Percentiles rank a stretch among this genome's conserved stretches.
Evolutionary conservation across 2,888 invertebrate genomes (phyloP).

Genomic region (Bedellia somnulentella): DNA sequence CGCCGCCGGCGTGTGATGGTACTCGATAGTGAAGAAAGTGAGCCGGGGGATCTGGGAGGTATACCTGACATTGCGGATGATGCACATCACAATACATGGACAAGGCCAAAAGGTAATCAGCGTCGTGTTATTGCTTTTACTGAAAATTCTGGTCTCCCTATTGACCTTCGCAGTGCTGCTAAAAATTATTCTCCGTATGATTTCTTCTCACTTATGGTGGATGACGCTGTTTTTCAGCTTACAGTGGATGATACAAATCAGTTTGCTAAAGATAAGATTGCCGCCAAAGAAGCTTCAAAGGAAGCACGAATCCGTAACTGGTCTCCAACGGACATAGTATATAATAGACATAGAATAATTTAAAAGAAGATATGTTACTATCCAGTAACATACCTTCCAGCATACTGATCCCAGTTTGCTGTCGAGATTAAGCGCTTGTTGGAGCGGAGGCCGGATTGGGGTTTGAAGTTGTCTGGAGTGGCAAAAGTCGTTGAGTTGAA

Average conservation of each 20-base stretch:
- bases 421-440: conserved; percentile 16
- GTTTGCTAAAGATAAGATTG: conserved; percentile 10
- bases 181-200: conserved; percentile 6
- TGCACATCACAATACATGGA: too few relatives aligned
- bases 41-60: conserved; percentile 5
- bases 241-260: conserved; percentile 10
- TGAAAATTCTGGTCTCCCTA: conserved; percentile 7
- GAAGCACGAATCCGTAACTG: conserved; percentile 10
- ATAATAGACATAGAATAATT: too few relatives aligned
- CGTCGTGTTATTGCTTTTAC: conserved; percentile 9
- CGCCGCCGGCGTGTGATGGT: conserved; percentile 4
- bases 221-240: conserved; percentile 10
- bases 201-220: conserved; percentile 8
- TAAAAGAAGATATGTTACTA: too few relatives aligned
- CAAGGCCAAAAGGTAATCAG: too few relatives aligned
- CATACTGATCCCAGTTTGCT: too few relatives aligned
- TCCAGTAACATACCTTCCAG: too few relatives aligned
- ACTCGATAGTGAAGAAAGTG: conserved; percentile 6
- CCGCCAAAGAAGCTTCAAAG: conserved; percentile 1
- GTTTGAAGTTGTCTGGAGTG: conserved; percentile 14
- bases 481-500: conserved; percentile 17
- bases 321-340: conserved; percentile 12
- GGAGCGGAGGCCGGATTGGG: conserved; percentile 12
- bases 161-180: conserved; percentile 5
- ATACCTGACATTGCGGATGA: conserved; percentile 8